Base-by-base conservation (phyloP, 2,888 invertebrate species). In the Physocephala rufipes region DNA sequence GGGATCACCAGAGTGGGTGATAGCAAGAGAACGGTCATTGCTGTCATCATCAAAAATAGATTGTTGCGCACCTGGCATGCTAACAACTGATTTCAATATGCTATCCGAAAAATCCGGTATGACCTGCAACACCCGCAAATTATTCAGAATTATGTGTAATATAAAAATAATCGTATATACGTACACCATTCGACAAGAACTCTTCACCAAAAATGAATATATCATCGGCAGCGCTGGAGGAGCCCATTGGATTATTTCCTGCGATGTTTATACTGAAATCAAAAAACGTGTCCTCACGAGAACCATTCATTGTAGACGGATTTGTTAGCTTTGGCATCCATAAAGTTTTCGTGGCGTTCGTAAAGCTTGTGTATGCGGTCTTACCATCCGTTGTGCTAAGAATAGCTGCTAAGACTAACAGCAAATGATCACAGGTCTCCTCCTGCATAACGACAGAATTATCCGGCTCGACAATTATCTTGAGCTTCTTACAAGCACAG, bases 341-440 rank as follows among this genome's bases (percentile, higher is more conserved):
- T 51, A 82, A 83, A 0, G 79, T 73, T 69, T 83, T 82, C 13
- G 85, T 68, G 0, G 80, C 78, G 36, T 79, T 82, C 5, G 81
- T 79, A 62, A 85, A 85, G 49, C 81, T 81, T 4, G 80, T 79
- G 71, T 82, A 85, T 1, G 81, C 72, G 0, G 78, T 75, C 62
- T 82, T 81, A 15, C 79, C 78, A 2, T 80, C 76, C 0, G 79
- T 77, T 1, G 79, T 81, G 67, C 82, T 85, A 0, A 86, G 74
- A 21, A 86, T 79, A 1, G 81, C 86, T 0, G 84, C 84, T 2
- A 86, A 71, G 7, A 86, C 78, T 3, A 86, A 74, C 53, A 85
- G 67, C 71, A 85, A 72, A 77, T 86, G 86, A 73, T 86, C 85
- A 74, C 86, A 86, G n/a, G 84, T 80, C 73, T 85, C 84, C 49